These are phyloP conservation scores for Protosalanx chinensis DNA, from an alignment of 2,797 vertebrate genomes.

Conservation along the genomic window DNA sequence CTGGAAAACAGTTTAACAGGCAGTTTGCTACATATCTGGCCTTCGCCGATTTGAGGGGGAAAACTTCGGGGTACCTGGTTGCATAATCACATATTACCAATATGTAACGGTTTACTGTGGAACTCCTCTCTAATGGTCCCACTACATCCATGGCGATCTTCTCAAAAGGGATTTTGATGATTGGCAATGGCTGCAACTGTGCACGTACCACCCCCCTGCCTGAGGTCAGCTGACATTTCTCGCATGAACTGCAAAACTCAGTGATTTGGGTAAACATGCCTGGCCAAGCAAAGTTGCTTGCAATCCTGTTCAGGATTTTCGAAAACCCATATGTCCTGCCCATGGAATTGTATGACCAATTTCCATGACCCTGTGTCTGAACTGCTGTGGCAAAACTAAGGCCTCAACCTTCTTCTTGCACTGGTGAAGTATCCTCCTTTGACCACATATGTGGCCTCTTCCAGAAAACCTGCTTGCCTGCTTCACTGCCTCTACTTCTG, in stretches of 20 bases:
- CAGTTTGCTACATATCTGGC: conserved; percentile 1
- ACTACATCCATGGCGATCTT: conserved; percentile 19
- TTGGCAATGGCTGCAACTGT: conserved; percentile 1
- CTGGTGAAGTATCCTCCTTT: conserved; percentile 2
- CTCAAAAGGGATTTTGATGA: conserved; percentile 11
- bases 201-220: conserved; percentile 4
- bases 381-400: not conserved
- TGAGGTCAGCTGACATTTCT: conserved; percentile 4
- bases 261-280: not conserved
- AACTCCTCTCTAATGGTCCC: conserved; percentile 2
- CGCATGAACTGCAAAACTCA: not conserved
- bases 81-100: conserved; percentile 24
- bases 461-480: too few species aligned
- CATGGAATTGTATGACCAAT: conserved; percentile 20
- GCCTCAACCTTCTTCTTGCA: conserved; percentile 2
- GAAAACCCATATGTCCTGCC: conserved; percentile 23
- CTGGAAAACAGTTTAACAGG: conserved; percentile 21
- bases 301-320: conserved; percentile 16
- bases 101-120: conserved; percentile 13
- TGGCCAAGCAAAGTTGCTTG: conserved; percentile 13
- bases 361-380: conserved; percentile 2
- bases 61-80: conserved; percentile 8
- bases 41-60: not conserved
- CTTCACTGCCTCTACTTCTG: too few species aligned
- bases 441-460: too few species aligned